These are phyloP conservation scores for Vesta saturnalis DNA, from an alignment of 2,888 invertebrate species.

Conservation along the genomic window DNA sequence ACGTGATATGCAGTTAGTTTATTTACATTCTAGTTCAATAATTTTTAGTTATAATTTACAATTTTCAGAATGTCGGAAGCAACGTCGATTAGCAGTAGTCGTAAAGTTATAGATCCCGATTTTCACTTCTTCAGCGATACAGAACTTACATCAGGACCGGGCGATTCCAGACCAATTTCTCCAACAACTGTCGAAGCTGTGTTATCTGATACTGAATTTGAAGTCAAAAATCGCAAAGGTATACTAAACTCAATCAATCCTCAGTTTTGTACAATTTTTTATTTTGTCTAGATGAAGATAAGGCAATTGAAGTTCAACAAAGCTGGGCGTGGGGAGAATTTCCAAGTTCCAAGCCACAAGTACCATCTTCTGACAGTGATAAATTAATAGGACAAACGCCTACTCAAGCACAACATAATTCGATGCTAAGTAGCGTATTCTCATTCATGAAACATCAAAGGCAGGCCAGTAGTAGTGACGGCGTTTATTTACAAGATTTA, in stretches of 20 bases:
- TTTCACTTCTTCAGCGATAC: slow-evolving; percentile 94
- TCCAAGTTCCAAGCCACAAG: slow-evolving; percentile 65
- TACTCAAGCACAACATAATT: slow-evolving; percentile 63
- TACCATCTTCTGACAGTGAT: slow-evolving; percentile 50
- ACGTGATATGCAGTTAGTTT: slow-evolving; percentile 59
- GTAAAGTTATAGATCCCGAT: slow-evolving; percentile 68
- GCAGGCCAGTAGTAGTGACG: slow-evolving; percentile 68
- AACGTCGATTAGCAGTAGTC: slow-evolving; percentile 35
- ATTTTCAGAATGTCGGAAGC: slow-evolving; percentile 38
- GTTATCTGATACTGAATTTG: slow-evolving; percentile 95
- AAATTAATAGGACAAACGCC: slow-evolving; percentile 44
- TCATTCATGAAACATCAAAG: slow-evolving; percentile 88
- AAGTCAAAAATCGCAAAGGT: slow-evolving; percentile 68
- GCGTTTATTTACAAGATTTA: slow-evolving; percentile 92
- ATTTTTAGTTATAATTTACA: neutral
- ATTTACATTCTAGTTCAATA: slow-evolving; percentile 17
- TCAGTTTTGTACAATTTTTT: neutral
- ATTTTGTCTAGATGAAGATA: slow-evolving; percentile 49
- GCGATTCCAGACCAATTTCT: slow-evolving; percentile 73
- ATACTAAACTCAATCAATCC: slow-evolving; percentile 38
- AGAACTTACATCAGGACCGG: slow-evolving; percentile 79
- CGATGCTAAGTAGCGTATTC: slow-evolving; percentile 91
- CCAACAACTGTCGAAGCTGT: slow-evolving; percentile 69
- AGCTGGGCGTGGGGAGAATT: slow-evolving; percentile 94
- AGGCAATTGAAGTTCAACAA: slow-evolving; percentile 62